Evolutionary conservation across 1,140 invertebrate species (phyloP).

Genomic region (Ditylenchus dipsaci): DNA sequence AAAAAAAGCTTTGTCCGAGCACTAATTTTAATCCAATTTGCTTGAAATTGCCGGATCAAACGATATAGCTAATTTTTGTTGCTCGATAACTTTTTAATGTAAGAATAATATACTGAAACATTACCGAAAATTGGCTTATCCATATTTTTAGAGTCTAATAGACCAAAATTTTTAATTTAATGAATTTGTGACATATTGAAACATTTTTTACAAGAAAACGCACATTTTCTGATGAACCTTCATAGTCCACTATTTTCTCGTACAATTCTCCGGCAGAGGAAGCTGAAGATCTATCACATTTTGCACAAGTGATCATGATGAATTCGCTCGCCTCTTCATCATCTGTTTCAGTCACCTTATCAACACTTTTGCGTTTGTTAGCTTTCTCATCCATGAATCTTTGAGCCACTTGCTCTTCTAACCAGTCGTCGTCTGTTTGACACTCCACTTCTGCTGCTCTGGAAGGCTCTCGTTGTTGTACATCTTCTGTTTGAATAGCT

Average conservation of each 20-base stretch:
- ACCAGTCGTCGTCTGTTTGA: slow-evolving; percentile 1
- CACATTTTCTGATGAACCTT: neutral
- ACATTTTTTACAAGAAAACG: no score
- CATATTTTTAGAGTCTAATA: no score
- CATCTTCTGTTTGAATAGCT: neutral
- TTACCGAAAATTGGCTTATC: no score
- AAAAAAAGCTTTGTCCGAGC: no score
- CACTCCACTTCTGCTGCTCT: neutral
- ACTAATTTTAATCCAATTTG: no score
- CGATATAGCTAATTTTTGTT: no score
- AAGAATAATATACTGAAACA: no score
- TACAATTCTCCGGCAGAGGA: slow-evolving; percentile 24
- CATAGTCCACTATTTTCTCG: slow-evolving; percentile 34
- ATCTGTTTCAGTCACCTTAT: slow-evolving; percentile 37
- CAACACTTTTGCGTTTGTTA: slow-evolving; percentile 40
- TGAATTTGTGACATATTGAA: no score
- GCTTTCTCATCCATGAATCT: neutral
- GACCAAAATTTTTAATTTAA: no score
- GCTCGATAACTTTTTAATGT: no score
- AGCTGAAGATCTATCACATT: slow-evolving; percentile 26
- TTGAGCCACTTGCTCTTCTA: slow-evolving; percentile 9
- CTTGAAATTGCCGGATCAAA: no score
- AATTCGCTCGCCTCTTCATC: slow-evolving; percentile 37
- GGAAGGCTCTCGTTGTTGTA: neutral
- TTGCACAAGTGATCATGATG: slow-evolving; percentile 43